Base-by-base conservation (phyloP, 2,888 invertebrate genomes). In the Clunio marinus region DNA sequence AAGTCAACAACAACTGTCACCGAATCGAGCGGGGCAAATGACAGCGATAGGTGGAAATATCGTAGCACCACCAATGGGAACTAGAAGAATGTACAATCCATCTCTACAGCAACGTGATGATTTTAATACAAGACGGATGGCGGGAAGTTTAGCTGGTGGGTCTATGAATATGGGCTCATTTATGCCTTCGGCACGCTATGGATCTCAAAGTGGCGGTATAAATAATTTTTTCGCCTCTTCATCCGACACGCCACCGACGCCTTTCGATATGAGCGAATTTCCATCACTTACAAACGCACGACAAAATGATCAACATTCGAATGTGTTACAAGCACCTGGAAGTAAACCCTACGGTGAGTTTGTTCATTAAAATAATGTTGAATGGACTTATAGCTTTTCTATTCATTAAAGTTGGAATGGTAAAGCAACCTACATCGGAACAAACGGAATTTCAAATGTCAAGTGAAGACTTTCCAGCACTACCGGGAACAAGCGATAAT, bases 391-490 rank as follows among this genome's bases (percentile, higher is more conserved):
- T n/a, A n/a, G n/a, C n/a, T n/a, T n/a, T 62, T 35, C 27, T 45
- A 63, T n/a, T 32, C 22, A 69, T 76, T 79, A 63, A 80, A 90
- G 90, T 93, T 81, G 93, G 93, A 77, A 93, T 94, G 93, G 93
- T 94, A 74, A 95, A 95, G 82, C 93, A 93, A 81, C 94, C 94
- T 71, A 91, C 92, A 75, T 87, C 91, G 63, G 94, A 94, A 80
- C 87, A 93, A 76, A 92, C 89, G 72, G 94, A 95, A 82, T 95
- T 95, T 82, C 92, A 94, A 76, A 99, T 99, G 89, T 96, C 96
- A 75, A 94, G 91, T 74, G 98, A 99, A 83, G 99, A 99, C 82
- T 99, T 99, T 81, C 99, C 99, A 74, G 99, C 99, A 78, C 83
- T 99, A 77, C 99, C 98, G 72, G 98, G 98, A 75, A 93, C 93